Evolutionary conservation across 2,113 vertebrate species (phyloP), one percentile per base, ranked within the genome.

Genomic region (Cyanistes caeruleus): DNA sequence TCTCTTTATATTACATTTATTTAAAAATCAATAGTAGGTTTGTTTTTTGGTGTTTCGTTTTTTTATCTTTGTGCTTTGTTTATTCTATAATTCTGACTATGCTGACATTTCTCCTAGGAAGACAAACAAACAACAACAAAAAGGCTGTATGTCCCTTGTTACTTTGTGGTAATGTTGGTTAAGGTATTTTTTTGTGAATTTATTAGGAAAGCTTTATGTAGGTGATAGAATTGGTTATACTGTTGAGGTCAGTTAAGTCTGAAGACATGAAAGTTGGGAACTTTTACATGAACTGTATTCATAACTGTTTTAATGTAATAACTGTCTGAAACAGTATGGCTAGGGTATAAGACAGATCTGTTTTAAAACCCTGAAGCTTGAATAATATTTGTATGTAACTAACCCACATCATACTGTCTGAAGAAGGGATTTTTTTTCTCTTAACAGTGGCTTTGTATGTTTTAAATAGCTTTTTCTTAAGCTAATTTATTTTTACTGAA

Each of bases 21-120:
- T 91, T 90, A 74, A 79, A 96, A 94, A 94, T 94, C 91, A 60
- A 60, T 95, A 49, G 65, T 82, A 79, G 83, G 11, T 70, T 7
- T 35, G 4, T 37, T 59, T 41, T 41, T 64, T 56, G 11, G 31
- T 39, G 10, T 60, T 37, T 5, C 5, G 11, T 39, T 64, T 73
- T 80, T 82, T 30, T 27, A 72, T 80, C 15, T 20, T 10, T 30
- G 21, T 76, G 12, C 21, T 76, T 30, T 68, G 5, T 28, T 67
- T 83, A 77, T 89, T 69, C 22, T 3, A 1, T 86, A 70, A 35
- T 70, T 69, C 60, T 89, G 22, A 41, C 56, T 65, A 2, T 28
- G 51, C 8, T 33, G 55, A 59, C 12, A 18, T 79, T 87, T 79
- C 77, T 69, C 12, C 8, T 48, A 15, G 14, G 30, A 83, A 70